phyloP scores from a whole-genome alignment of 2,113 vertebrate species.

The Neolamprologus falcicula region DNA sequence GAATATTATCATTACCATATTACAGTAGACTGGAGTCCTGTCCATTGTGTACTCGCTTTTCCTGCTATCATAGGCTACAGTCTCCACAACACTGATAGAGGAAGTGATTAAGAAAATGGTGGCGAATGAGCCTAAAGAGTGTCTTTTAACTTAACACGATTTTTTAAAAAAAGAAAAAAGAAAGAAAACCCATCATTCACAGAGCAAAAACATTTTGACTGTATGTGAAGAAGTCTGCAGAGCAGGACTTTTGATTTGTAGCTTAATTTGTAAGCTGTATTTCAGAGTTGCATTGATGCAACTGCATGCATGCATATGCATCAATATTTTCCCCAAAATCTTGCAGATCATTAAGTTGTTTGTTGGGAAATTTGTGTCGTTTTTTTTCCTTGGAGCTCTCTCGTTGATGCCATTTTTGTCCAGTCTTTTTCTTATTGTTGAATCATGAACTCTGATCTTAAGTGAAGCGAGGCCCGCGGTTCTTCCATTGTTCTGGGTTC shows the following conservation, averaged over 20 bases:
- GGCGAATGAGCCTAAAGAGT: not conserved
- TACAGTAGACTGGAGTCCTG: not conserved
- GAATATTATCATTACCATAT: not conserved
- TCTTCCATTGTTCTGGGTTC: not conserved
- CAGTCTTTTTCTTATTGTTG: not conserved
- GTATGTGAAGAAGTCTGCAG: not conserved
- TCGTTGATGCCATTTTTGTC: not conserved
- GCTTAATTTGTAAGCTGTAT: not conserved
- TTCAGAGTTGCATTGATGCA: not conserved
- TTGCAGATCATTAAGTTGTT: not conserved
- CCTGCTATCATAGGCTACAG: not conserved
- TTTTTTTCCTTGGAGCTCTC: not conserved
- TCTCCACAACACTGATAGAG: accelerated
- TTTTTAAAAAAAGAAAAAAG: accelerated
- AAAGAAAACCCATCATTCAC: not conserved
- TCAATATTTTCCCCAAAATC: not conserved
- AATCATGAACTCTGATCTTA: not conserved
- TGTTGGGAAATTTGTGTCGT: not conserved
- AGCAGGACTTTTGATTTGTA: not conserved
- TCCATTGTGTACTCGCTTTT: not conserved
- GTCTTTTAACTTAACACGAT: not conserved
- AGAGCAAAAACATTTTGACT: not conserved
- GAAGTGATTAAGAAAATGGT: not conserved
- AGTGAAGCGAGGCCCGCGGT: not conserved
- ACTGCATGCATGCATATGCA: not conserved